A percentile compares a stretch with the other conserved stretches of the same genome.
These are phyloP conservation scores for Achlya flavicornis DNA, from an alignment of 2,888 invertebrate genomes.

Conservation along the genomic window DNA sequence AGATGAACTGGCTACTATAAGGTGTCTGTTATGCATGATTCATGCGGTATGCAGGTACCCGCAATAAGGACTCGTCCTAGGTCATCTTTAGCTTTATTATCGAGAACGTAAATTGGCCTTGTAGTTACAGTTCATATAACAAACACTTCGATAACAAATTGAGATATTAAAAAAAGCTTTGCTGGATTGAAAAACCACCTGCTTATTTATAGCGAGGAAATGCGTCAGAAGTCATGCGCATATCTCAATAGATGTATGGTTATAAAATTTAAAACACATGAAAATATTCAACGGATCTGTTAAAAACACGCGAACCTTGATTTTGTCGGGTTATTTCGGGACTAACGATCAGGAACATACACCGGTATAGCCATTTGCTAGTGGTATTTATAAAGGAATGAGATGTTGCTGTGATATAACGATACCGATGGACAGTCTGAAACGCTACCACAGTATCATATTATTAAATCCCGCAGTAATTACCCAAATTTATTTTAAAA, in stretches of 20 bases:
- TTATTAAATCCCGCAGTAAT: neutral
- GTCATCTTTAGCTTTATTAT: no score
- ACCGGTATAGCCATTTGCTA: conserved; percentile 29
- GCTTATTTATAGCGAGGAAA: neutral
- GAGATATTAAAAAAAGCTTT: neutral
- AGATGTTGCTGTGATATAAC: neutral
- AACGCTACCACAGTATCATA: neutral
- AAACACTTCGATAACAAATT: neutral
- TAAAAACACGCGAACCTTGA: conserved; percentile 43
- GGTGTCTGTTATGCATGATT: no score
- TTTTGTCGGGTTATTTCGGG: conserved; percentile 45
- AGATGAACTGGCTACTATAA: no score
- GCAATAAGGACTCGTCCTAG: no score
- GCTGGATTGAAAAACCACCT: neutral
- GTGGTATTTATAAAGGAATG: neutral
- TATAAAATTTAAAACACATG: conserved; percentile 1
- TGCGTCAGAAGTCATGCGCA: conserved; percentile 6
- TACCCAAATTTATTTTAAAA: neutral
- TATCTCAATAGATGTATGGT: neutral
- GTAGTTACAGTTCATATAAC: no score
- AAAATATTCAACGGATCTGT: neutral
- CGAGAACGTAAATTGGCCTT: no score
- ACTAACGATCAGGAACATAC: conserved; percentile 31
- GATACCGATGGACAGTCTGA: neutral
- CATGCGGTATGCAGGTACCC: no score